Percentiles rank a stretch among this genome's conserved stretches.
phyloP scores from a whole-genome alignment of 2,113 vertebrate genomes.

The Xenus cinereus region DNA sequence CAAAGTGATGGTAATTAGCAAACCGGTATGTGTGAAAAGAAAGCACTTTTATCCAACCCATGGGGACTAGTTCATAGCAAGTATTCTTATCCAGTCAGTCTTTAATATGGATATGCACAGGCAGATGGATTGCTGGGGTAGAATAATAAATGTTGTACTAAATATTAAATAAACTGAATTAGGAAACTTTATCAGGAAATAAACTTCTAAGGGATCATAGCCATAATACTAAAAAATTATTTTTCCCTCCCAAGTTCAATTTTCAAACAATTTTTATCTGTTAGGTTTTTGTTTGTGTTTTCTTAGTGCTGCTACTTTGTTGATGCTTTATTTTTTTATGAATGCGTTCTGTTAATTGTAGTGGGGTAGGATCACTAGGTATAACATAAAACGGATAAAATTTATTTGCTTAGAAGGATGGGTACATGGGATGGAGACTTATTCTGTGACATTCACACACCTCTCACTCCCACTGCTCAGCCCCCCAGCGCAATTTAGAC shows the following conservation, averaged over 20 bases:
- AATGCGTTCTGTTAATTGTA: neutral
- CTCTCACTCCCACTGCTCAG: neutral
- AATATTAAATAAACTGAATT: conserved; percentile 1
- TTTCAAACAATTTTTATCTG: neutral
- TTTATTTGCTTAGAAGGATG: neutral
- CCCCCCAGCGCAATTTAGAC: neutral
- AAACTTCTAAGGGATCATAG: neutral
- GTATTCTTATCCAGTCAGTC: neutral
- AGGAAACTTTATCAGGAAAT: neutral
- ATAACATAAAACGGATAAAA: neutral
- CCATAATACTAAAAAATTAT: neutral
- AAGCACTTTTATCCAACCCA: neutral
- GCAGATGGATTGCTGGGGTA: neutral
- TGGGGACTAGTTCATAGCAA: neutral
- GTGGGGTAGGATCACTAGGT: neutral
- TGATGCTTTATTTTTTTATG: neutral
- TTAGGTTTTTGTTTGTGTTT: neutral
- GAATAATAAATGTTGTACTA: neutral
- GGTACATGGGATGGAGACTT: neutral
- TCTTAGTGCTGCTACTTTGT: neutral
- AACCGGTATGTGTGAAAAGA: neutral
- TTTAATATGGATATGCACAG: neutral
- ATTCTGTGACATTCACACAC: neutral
- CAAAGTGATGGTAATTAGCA: conserved; percentile 19
- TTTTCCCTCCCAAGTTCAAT: neutral